Evolutionary conservation across 2,113 vertebrate genomes (phyloP), one percentile per base, ranked within the genome.

Genomic region (Etheostoma cragini): DNA sequence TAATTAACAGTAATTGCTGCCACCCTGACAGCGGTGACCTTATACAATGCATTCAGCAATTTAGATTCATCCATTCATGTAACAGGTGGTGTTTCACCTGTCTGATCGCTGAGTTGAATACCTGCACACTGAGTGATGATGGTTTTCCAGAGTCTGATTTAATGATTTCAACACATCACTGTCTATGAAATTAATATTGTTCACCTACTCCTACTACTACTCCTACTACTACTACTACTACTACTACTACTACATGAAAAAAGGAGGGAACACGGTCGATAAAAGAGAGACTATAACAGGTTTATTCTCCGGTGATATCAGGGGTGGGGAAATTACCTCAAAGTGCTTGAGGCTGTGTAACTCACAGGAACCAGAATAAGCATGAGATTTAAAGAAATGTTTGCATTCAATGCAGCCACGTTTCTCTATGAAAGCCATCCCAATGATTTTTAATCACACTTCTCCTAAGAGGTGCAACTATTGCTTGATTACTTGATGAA

Each of bases 31-130:
- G 60, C 2, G 69, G 11, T n/a, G 45, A 56, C 16, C 58, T 83
- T 72, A 61, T 57, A 78, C 74, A 82, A 87, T 65, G 61, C 35
- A 49, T 76, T 71, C 63, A 38, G 73, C 54, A 63, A 74, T 86
- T 84, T 72, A 19, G 56, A 87, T 75, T 84, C 4, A 60, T 50
- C 4, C 46, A 52, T 42, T 64, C 46, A 52, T 3, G 42, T 81
- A 79, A 68, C 88, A 82, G 49, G 91, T 63, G 38, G 24, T 42
- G 61, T 67, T 74, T 68, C 78, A 96, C 95, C 94, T 95, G 95
- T 89, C 91, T 86, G 74, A 96, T 83, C 58, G 95, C 88, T 33
- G 93, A 91, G 75, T 87, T 91, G 83, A 95, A 95, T 75, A 92
- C 90, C 78, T 92, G 82, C 21, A 85, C 91, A n/a, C 90, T 0